These are phyloP conservation scores for Leptoclinus maculatus DNA, from an alignment of 2,797 vertebrate genomes.

Conservation along the genomic window DNA sequence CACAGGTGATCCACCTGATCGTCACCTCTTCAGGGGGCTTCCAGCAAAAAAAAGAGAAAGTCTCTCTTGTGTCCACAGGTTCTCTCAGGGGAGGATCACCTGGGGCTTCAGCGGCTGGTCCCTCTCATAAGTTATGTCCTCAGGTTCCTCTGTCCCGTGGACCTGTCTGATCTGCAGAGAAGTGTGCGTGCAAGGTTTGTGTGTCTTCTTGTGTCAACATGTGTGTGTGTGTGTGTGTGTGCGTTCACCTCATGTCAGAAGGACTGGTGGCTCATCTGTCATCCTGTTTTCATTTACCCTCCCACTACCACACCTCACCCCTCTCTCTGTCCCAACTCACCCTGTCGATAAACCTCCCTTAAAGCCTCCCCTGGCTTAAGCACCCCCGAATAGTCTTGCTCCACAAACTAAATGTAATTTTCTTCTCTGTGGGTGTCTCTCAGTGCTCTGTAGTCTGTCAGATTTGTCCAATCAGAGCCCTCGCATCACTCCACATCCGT, in stretches of 20 bases:
- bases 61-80: constrained; percentile 45
- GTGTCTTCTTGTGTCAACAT: constrained; percentile 24
- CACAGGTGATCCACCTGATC: constrained; percentile 63
- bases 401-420: constrained; percentile 69
- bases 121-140: constrained; percentile 43
- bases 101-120: constrained; percentile 8
- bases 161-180: constrained; percentile 6
- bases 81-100: constrained; percentile 20
- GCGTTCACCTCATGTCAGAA: constrained; percentile 55
- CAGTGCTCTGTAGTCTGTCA: constrained; percentile 55
- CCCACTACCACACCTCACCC: constrained; percentile 33
- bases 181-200: constrained; percentile 27
- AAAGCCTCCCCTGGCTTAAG: constrained; percentile 35
- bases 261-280: constrained; percentile 54
- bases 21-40: constrained; percentile 25
- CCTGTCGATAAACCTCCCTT: constrained; percentile 9
- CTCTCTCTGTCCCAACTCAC: constrained; percentile 30
- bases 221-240: not conserved
- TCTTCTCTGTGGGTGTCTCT: constrained; percentile 61
- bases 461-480: constrained; percentile 64
- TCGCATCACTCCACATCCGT: constrained; percentile 57
- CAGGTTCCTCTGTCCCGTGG: constrained; percentile 21
- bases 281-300: constrained; percentile 63
- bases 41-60: not conserved
- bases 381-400: constrained; percentile 46